Base-by-base conservation (phyloP, 2,888 invertebrate genomes). In the Mechanitis messenoides region DNA sequence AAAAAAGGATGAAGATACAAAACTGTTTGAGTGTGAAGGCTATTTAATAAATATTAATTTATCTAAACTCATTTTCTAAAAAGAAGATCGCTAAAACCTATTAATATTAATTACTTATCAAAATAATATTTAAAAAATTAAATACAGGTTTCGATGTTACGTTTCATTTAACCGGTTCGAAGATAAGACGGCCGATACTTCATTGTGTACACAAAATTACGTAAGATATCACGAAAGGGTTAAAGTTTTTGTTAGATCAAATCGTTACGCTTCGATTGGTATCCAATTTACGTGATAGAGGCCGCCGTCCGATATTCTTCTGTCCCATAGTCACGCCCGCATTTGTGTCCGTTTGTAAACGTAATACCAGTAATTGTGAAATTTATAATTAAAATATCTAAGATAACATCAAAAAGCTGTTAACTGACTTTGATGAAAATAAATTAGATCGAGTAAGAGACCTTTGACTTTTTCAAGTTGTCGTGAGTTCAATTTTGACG, bases 221-320 rank as follows among this genome's bases (percentile, higher is more conserved):
- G 77, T 80, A 80, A 82, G 75, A 74, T 79, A 79, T 70, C 69
- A 81, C 81, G 80, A 79, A 81, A 79, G 82, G 80, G 81, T 72
- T 70, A 63, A 68, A 71, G 72, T 77, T 84, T 85, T 84, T 84
- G 75, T 81, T 61, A 77, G 77, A 83, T 79, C 80, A 77, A 84
- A 83, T 77, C 81, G 84, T 86, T 81, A 84, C 79, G 87, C 79
- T 79, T 79, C 81, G 81, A 81, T 85, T 75, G 84, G 74, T 81
- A 83, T 84, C 84, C 85, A 86, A 87, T 87, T 87, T 86, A 85
- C 78, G 81, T 76, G 75, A 77, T 72, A 74, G 75, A 81, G 75
- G 71, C 81, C 74, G 75, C 75, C 75, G 75, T 73, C 73, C 69
- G 72, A 70, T 42, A 33, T 55, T 58, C 71, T 81, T 81, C 84